These are phyloP conservation scores for Dendronephthya gigantea DNA, from an alignment of 64 coral and sea anemone genomes.

Conservation along the genomic window DNA sequence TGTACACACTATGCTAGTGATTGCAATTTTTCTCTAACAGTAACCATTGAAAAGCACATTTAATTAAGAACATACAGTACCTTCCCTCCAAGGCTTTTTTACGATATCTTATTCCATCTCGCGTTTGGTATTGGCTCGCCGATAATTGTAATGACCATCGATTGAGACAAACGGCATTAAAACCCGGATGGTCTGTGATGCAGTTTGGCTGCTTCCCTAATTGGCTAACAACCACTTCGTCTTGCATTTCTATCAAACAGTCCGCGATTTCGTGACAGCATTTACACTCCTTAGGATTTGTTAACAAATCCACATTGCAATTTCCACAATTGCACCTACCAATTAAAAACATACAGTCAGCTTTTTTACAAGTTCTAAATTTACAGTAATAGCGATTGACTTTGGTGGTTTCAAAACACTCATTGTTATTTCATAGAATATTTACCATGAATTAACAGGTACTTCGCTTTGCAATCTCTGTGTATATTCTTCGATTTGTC, in stretches of 20 bases:
- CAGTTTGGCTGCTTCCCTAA: slow-evolving; percentile 12
- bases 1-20: background rate
- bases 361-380: slow-evolving; percentile 27
- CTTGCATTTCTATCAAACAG: slow-evolving; percentile 8
- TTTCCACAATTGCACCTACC: too few relatives aligned
- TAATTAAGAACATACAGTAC: background rate
- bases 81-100: background rate
- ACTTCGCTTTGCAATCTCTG: background rate
- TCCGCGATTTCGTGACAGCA: slow-evolving; percentile 36
- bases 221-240: slow-evolving; percentile 7
- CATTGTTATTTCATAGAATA: background rate
- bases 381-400: background rate
- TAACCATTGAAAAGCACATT: background rate
- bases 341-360: too few relatives aligned
- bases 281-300: slow-evolving; percentile 25
- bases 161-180: background rate
- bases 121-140: background rate
- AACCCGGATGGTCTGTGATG: background rate
- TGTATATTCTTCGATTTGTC: background rate
- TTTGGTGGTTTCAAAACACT: background rate
- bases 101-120: background rate
- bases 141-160: background rate
- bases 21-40: background rate
- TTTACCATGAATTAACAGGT: background rate
- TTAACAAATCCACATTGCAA: too few relatives aligned